Evolutionary conservation across 2,113 vertebrate genomes (phyloP), one percentile per base, ranked within the genome.

Genomic region (Chaetura pelagica): DNA sequence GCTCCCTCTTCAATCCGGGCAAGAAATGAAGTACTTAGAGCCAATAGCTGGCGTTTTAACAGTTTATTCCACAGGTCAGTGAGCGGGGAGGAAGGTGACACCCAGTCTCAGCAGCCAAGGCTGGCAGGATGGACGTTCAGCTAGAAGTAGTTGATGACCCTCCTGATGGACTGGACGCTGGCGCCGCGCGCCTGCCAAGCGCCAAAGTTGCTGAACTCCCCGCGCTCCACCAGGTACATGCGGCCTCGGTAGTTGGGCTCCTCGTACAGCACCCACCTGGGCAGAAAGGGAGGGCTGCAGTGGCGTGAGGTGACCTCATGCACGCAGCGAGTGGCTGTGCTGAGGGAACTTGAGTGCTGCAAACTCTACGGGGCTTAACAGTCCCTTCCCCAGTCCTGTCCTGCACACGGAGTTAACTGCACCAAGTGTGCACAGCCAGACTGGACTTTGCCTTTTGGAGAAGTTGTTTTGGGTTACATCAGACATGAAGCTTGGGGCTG

Each of bases 201-300:
- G 0, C 96, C 98, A 89, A 98, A 99, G 97, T 92, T 98, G 97
- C 97, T 97, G 98, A 99, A 99, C 89, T 99, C 96, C 0, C 99
- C 99, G 9, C 98, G 97, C 97, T 99, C 99, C 95, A 99, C 98
- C 57, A 99, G 97, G 66, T 99, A 99, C 99, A 99, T 99, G 57
- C 98, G 98, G 29, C 99, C 99, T 2, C 97, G 98, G 97, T 99
- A 99, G 98, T 98, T 99, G 30, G 99, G 99, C 97, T 99, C 99
- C 97, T 99, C 98, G 2, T 99, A 99, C 96, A 99, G 98, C 97
- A 99, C 99, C 99, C 99, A 99, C 97, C 99, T 99, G 75, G 54
- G 90, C 49, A 64, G 62, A 91, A 57, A 86, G n/a, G 40, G 23
- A 55, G 52, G 27, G 22, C 64, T 40, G 66, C n/a, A n/a, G n/a